Base-by-base conservation (phyloP, 2,888 invertebrate genomes). In the Ormia ochracea region DNA sequence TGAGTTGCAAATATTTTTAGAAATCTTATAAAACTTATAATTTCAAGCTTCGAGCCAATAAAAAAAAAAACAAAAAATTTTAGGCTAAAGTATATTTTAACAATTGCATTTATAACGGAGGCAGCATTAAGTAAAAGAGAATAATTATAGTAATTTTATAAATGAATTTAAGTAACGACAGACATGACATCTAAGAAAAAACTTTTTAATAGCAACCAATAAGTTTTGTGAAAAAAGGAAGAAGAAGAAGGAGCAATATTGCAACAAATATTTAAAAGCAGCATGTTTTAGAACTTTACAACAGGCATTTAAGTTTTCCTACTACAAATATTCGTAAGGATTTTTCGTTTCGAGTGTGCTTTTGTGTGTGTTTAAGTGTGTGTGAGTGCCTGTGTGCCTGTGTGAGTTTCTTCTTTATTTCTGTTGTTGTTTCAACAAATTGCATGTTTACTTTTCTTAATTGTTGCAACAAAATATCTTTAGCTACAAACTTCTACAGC, bases 401-500 rank as follows among this genome's bases (percentile, higher is more conserved):
- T 31, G 12, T 4, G 21, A n/a, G 31, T 43, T 33, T 9, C 14
- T 43, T 14, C 56, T 28, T 48, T 33, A 4, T 6, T 21, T 59
- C 17, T 66, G 28, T 78, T 78, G 48, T 70, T 69, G 66, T 61
- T 78, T 45, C 78, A 74, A 81, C 63, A 72, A 77, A 81, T 81
- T 74, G 77, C 74, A 78, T 81, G 81, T 81, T 81, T 78, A 81
- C 69, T 66, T 74, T 74, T 81, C 74, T 50, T 81, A 74, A 81
- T 77, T 77, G 74, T 74, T 81, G 70, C 77, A 69, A 78, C 73
- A 72, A 72, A 76, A 68, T 72, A 70, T 76, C 63, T 76, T 69
- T 28, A 68, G 61, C 50, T 61, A 56, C 38, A 33, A 52, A 68
- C 33, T 43, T 36, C 23, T 48, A 23, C 26, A 48, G 4, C 10